Percentiles rank a stretch among this genome's conserved stretches.
These are phyloP conservation scores for Myanophis thanlyinensis DNA, from an alignment of 2,113 vertebrate genomes.

Conservation along the genomic window DNA sequence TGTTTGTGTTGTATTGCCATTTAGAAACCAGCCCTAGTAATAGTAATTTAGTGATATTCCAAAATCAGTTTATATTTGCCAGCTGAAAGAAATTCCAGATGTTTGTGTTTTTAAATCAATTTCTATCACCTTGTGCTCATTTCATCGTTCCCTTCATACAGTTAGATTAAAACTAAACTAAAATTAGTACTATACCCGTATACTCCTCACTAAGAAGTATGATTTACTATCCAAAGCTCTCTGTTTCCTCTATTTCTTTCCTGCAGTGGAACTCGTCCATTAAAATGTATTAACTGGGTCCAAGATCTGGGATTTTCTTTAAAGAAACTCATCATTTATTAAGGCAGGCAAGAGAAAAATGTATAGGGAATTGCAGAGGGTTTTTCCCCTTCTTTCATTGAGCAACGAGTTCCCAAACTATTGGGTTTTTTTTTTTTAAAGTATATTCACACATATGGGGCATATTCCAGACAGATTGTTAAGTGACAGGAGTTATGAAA, in stretches of 20 bases:
- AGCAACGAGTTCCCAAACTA: background rate
- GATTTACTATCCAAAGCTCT: background rate
- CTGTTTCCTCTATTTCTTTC: no score
- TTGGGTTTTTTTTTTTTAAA: background rate
- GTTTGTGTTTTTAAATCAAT: background rate
- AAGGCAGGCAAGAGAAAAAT: background rate
- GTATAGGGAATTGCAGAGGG: background rate
- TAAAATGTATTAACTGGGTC: background rate
- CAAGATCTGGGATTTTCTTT: background rate
- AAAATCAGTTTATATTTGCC: background rate
- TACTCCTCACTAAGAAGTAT: background rate
- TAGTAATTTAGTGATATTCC: background rate
- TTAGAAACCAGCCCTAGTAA: background rate
- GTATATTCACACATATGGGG: background rate
- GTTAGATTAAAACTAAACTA: background rate
- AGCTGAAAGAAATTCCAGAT: background rate
- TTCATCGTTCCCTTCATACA: background rate
- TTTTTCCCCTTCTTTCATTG: background rate
- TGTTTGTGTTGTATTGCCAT: background rate
- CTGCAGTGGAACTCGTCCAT: background rate
- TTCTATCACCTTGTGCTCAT: background rate
- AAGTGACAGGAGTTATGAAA: constrained; percentile 15
- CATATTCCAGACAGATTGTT: constrained; percentile 17
- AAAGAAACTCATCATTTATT: background rate
- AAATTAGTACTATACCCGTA: background rate